Percentiles rank a stretch among this genome's conserved stretches.
Conservation (phyloP, 2,888 invertebrate genomes). For the Stenolophus ochropezus region DNA sequence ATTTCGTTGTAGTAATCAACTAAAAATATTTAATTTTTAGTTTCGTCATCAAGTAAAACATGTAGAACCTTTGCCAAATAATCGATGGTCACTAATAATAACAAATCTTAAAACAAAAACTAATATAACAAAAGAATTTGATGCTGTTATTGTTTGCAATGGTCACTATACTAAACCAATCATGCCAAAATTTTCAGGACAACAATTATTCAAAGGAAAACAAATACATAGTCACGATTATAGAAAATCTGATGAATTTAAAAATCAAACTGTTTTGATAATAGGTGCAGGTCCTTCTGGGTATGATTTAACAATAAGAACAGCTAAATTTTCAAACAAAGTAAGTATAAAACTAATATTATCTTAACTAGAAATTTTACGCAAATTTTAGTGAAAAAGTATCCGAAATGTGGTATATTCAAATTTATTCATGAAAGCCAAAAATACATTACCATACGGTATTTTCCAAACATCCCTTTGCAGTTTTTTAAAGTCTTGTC, state of each 20-base stretch:
- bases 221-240: slow-evolving; percentile 88
- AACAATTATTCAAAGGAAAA: slow-evolving; percentile 77
- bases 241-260: slow-evolving; percentile 81
- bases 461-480: too few species aligned
- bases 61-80: slow-evolving; percentile 73
- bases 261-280: slow-evolving; percentile 81
- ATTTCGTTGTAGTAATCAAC: neutral
- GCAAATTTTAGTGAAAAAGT: too few species aligned
- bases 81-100: slow-evolving; percentile 78
- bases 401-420: too few species aligned
- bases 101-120: slow-evolving; percentile 75
- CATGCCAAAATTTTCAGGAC: slow-evolving; percentile 81
- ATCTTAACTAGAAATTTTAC: neutral
- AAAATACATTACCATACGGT: too few species aligned
- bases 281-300: slow-evolving; percentile 93
- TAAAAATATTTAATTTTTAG: slow-evolving; percentile 66
- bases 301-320: slow-evolving; percentile 81
- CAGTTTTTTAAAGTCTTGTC: too few species aligned
- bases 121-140: slow-evolving; percentile 77
- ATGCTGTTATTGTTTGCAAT: slow-evolving; percentile 87
- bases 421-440: too few species aligned
- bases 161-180: slow-evolving; percentile 88
- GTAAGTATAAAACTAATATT: too few species aligned
- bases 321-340: slow-evolving; percentile 77
- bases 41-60: slow-evolving; percentile 76